Evolutionary conservation across 2,797 vertebrate species (phyloP).

Genomic region (Platyrinchus mystaceus): DNA sequence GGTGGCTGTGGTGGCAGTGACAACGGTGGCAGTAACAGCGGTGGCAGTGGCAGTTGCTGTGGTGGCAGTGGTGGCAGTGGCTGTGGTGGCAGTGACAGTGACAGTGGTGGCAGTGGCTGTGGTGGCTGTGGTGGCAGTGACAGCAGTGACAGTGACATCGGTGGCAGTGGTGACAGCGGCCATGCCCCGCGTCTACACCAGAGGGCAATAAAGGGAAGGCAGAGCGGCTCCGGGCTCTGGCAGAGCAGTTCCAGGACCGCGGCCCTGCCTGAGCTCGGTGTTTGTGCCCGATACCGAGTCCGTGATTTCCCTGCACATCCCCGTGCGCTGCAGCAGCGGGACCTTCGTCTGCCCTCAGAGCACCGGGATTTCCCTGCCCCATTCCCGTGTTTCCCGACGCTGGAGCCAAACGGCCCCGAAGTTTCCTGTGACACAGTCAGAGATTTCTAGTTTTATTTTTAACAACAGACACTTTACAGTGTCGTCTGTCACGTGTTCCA

Average conservation of each 20-base stretch:
- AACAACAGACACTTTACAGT: not conserved
- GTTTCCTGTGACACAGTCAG: not conserved
- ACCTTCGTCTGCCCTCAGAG: no score
- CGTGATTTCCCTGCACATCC: not conserved
- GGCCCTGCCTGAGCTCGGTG: no score
- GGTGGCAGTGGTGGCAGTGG: accelerated
- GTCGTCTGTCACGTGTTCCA: not conserved
- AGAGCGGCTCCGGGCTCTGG: no score
- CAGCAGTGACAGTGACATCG: no score
- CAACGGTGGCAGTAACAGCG: no score
- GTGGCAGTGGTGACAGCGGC: not conserved
- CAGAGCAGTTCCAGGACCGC: no score
- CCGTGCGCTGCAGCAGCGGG: not conserved
- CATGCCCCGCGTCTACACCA: no score
- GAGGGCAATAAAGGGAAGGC: no score
- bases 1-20: no score
- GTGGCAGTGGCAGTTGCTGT: not conserved
- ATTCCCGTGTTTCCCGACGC: not conserved
- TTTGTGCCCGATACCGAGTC: not conserved
- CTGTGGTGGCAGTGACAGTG: no score
- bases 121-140: no score
- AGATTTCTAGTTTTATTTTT: not conserved
- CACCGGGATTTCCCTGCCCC: not conserved
- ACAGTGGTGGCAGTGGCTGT: accelerated
- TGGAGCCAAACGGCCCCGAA: not conserved